Base-by-base conservation (phyloP, 2,888 invertebrate genomes). In the Calliphora vomitoria region DNA sequence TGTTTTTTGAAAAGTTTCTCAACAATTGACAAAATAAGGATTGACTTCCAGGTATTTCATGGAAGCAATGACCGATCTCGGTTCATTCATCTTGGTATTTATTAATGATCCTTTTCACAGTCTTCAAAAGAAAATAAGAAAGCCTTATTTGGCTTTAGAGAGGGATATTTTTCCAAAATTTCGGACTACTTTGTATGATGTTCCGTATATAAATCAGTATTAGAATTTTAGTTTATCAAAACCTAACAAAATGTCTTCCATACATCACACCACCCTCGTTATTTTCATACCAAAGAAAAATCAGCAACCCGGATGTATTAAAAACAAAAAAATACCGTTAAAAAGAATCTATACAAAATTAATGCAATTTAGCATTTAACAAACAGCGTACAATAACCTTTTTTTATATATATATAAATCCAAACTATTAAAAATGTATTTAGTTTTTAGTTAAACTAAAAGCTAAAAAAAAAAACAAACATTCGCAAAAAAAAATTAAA, bases 331-430 rank as follows among this genome's bases (percentile, higher is more conserved):
- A 60, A 62, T 10, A 38, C 18, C 60, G 20, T 15, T 44, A 15
- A 60, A 58, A 41, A 18, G 3, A 66, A 35, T 41, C 35, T 55
- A 25, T 25, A 41, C n/a, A 13, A 53, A 53, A 66, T 13, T 66
- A 71, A 25, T 72, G 76, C 75, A 75, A 76, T 76, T 69, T 38
- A 60, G 80, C 85, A 80, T 62, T 81, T 41, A 47, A 10, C 71
- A 62, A 50, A 38, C 58, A 64, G 11, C 76, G 76, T 81, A 47
- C 81, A 82, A 68, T 86, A 60, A 82, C 76, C 85, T 82, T 80
- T 50, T 79, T 85, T 62, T 38, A 50, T 25, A 25, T 5, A 58
- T 18, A 3, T 38, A 15, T 15, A 4, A 35, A 35, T 18, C 41
- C 58, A 35, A 15, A 25, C 44, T 75, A 64, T 15, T 71, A 25